Percentiles rank a stretch among this genome's conserved stretches.
phyloP scores from a whole-genome alignment of 2,888 invertebrate genomes.

The Eutolmus rufibarbis region DNA sequence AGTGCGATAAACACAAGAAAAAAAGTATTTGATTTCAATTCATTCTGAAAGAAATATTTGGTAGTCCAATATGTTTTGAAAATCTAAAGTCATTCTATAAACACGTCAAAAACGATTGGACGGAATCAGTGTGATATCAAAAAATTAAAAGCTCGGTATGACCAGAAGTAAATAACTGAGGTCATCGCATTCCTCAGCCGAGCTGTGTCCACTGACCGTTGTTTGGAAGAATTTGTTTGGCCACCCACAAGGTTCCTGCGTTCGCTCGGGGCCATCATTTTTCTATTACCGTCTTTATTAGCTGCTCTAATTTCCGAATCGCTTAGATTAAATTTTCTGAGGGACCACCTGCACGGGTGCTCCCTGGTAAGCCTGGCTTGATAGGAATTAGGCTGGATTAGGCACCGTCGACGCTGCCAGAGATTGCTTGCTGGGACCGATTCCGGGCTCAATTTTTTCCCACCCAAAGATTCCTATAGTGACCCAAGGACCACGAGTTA shows the following conservation, averaged over 20 bases:
- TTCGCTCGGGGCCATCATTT: neutral
- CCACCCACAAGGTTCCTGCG: neutral
- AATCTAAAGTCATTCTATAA: neutral
- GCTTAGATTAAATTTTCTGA: neutral
- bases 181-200: neutral
- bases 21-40: too few species aligned
- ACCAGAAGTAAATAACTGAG: neutral
- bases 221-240: neutral
- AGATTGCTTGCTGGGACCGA: neutral
- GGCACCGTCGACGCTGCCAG: neutral
- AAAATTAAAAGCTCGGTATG: neutral
- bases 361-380: neutral
- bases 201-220: neutral
- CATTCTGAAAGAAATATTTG: neutral
- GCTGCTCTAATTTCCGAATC: neutral
- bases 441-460: neutral
- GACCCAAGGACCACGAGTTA: neutral
- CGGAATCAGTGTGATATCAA: neutral
- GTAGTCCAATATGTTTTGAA: neutral
- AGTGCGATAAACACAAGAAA: too few species aligned
- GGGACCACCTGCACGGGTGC: conserved; percentile 14
- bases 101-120: neutral
- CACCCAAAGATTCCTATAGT: neutral
- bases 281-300: neutral
- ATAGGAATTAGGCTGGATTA: neutral